phyloP scores from a whole-genome alignment of 2,888 invertebrate species.

The Athalia circularis region DNA sequence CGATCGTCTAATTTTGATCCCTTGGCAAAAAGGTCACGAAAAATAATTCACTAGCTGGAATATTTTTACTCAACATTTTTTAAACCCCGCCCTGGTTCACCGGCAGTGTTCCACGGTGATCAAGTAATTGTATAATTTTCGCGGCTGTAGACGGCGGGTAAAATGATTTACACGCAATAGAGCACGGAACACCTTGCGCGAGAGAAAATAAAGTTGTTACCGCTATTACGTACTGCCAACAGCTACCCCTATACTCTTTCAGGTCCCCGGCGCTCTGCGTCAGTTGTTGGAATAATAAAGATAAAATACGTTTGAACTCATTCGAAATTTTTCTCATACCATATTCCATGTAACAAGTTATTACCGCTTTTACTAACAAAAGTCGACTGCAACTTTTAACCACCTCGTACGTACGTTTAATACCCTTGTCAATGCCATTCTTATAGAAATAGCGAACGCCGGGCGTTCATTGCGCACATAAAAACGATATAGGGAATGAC shows the following conservation, averaged over 20 bases:
- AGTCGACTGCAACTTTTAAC: background rate
- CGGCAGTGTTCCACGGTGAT: conserved; percentile 6
- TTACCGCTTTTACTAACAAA: too few species aligned
- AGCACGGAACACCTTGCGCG: conserved; percentile 33
- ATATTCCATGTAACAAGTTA: conserved; percentile 4
- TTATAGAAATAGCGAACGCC: background rate
- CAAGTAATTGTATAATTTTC: conserved; percentile 38
- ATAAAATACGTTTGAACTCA: conserved; percentile 19
- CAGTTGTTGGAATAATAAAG: conserved; percentile 33
- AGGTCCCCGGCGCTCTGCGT: background rate
- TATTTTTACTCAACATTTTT: background rate
- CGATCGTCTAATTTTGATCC: too few species aligned
- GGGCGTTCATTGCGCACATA: too few species aligned
- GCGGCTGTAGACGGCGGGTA: conserved; percentile 29
- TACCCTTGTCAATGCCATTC: conserved; percentile 12
- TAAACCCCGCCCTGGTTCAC: background rate
- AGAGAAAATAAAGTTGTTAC: conserved; percentile 37
- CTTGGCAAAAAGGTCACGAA: too few species aligned
- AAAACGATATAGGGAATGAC: too few species aligned
- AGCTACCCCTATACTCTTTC: background rate
- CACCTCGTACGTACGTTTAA: background rate
- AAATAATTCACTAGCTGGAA: too few species aligned
- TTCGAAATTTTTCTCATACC: conserved; percentile 9
- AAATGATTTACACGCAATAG: conserved; percentile 40
- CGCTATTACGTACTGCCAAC: background rate